phyloP scores from a whole-genome alignment of 2,113 vertebrate genomes.

The Ceratotherium simum region DNA sequence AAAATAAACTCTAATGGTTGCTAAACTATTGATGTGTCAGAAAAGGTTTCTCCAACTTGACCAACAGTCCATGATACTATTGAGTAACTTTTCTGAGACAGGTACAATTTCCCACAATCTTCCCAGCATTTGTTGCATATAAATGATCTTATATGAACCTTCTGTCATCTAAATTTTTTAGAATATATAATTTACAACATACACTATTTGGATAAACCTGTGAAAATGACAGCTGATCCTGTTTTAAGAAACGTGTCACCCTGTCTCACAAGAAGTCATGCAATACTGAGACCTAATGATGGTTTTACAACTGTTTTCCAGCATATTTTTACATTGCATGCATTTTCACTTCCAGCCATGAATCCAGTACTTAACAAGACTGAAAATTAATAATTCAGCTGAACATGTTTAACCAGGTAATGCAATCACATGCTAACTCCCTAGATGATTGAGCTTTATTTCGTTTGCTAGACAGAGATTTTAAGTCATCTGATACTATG shows the following conservation, averaged over 20 bases:
- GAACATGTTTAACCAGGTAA: constrained; percentile 96
- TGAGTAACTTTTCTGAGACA: constrained; percentile 55
- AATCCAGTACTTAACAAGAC: constrained; percentile 88
- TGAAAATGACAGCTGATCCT: constrained; percentile 71
- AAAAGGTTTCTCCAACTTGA: constrained; percentile 59
- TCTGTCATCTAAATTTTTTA: constrained; percentile 71
- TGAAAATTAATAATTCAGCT: constrained; percentile 94
- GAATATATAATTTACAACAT: constrained; percentile 52
- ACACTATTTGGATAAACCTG: constrained; percentile 74
- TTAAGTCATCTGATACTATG: constrained; percentile 86
- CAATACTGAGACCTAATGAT: constrained; percentile 71
- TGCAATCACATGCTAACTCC: constrained; percentile 89
- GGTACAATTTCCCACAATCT: constrained; percentile 50
- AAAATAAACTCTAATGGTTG: neutral
- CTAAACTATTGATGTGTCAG: neutral
- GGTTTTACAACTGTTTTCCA: constrained; percentile 80
- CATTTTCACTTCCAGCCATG: constrained; percentile 90
- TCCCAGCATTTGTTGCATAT: constrained; percentile 61
- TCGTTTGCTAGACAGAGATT: constrained; percentile 83
- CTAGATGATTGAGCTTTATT: constrained; percentile 82
- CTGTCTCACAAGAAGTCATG: constrained; percentile 68
- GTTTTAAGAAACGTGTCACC: constrained; percentile 68
- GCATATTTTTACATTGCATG: constrained; percentile 88
- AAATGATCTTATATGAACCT: constrained; percentile 81
- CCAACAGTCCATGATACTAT: constrained; percentile 47